Evolutionary conservation across 1,140 invertebrate species (phyloP).

Genomic region (Brachionus asplanchnoidis): DNA sequence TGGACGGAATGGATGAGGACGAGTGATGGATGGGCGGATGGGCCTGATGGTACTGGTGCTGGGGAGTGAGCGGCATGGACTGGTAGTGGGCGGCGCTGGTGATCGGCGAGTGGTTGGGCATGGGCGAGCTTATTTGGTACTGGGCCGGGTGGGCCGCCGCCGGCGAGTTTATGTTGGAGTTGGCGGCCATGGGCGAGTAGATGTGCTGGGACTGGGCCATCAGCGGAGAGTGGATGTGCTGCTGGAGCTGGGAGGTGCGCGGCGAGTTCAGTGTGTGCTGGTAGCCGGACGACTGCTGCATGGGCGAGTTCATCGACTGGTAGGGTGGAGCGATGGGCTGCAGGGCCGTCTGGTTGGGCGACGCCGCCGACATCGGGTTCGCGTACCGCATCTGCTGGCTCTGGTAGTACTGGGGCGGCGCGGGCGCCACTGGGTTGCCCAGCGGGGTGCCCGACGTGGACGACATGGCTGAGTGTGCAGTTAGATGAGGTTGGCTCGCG

Average conservation of each 20-base stretch:
- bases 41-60: neutral
- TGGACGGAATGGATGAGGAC: neutral
- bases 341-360: neutral
- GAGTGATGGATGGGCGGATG: constrained; percentile 1
- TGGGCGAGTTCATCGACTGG: constrained; percentile 6
- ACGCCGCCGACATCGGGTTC: constrained; percentile 17
- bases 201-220: constrained; percentile 28
- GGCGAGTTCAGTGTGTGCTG: constrained; percentile 2
- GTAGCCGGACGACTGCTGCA: neutral
- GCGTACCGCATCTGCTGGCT: constrained; percentile 18
- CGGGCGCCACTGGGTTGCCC: neutral
- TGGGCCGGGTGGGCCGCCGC: neutral
- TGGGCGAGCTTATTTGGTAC: constrained; percentile 25
- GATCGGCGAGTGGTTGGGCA: neutral
- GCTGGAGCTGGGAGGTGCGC: neutral
- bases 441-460: neutral
- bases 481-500: neutral
- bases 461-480: neutral
- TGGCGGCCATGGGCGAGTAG: neutral
- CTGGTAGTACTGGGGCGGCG: neutral
- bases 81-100: neutral
- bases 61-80: constrained; percentile 19
- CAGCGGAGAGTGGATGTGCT: constrained; percentile 15
- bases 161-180: constrained; percentile 11
- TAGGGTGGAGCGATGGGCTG: neutral